phyloP scores from a whole-genome alignment of 1,140 invertebrate genomes.

The Lasioglossum baleicum region DNA sequence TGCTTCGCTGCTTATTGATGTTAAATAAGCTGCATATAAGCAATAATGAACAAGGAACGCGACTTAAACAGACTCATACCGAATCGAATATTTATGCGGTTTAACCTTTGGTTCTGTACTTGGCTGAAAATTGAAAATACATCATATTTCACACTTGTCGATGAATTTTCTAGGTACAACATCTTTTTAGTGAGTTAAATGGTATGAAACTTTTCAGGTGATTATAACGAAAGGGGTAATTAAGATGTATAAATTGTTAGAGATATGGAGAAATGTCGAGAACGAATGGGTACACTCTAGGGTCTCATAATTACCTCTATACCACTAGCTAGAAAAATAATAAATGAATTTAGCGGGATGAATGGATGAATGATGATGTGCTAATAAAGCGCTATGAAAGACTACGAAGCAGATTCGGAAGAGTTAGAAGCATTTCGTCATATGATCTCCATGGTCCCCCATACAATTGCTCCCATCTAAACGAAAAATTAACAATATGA shows the following conservation, averaged over 20 bases:
- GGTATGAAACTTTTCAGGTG: no score
- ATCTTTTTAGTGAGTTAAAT: not conserved
- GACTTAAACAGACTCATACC: conserved; percentile 26
- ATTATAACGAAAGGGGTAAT: no score
- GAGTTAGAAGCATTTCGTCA: conserved; percentile 76
- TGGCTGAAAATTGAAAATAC: conserved; percentile 57
- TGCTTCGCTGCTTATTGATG: not conserved
- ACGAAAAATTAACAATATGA: conserved; percentile 74
- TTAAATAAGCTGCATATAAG: conserved; percentile 46
- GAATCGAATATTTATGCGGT: conserved; percentile 35
- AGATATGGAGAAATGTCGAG: not conserved
- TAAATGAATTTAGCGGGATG: conserved; percentile 75
- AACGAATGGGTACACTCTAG: conserved; percentile 22
- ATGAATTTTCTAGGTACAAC: conserved; percentile 39
- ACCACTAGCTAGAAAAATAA: conserved; percentile 73
- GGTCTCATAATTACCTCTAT: conserved; percentile 77
- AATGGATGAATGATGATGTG: conserved; percentile 73
- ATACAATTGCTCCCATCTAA: conserved; percentile 80
- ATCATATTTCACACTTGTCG: conserved; percentile 2
- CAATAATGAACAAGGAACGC: conserved; percentile 16
- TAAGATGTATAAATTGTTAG: not conserved
- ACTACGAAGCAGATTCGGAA: conserved; percentile 78
- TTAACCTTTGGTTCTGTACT: conserved; percentile 51
- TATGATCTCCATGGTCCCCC: conserved; percentile 76
- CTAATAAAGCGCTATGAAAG: conserved; percentile 77